phyloP scores from a whole-genome alignment of 2,888 invertebrate species.

The Dusona sp. region DNA sequence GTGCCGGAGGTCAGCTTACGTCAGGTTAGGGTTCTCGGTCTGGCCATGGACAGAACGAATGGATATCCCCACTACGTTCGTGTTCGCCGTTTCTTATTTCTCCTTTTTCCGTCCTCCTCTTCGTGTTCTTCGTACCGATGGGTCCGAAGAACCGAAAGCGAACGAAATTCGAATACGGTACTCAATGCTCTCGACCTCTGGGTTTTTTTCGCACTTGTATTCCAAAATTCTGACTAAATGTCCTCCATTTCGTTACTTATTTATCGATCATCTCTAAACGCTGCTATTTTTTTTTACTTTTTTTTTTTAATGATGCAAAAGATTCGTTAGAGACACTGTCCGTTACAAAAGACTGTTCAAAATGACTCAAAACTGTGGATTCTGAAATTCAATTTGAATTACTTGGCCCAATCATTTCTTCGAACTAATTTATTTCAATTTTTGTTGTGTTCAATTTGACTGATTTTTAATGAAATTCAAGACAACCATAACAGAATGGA shows the following conservation, averaged over 20 bases:
- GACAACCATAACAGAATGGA: not conserved
- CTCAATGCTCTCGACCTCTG: not conserved
- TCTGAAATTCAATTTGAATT: not conserved
- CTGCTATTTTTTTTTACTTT: not conserved
- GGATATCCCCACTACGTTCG: conserved; percentile 34
- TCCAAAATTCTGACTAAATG: not conserved
- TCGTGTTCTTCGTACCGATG: conserved; percentile 34
- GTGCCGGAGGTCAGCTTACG: conserved; percentile 82
- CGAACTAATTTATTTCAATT: not conserved
- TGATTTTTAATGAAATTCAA: not conserved
- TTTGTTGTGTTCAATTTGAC: not conserved
- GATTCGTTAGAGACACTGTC: not conserved
- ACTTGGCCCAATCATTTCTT: too few relatives aligned
- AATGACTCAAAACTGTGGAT: not conserved
- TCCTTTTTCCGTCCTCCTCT: conserved; percentile 21
- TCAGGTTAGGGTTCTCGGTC: conserved; percentile 80
- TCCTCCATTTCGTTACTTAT: not conserved
- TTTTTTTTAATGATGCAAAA: too few relatives aligned
- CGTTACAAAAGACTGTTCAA: not conserved
- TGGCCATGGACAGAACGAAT: conserved; percentile 56
- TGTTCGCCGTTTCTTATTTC: conserved; percentile 23
- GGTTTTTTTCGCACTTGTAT: not conserved
- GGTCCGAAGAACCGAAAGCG: conserved; percentile 16
- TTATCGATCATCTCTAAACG: not conserved
- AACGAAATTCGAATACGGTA: conserved; percentile 18